Evolutionary conservation across 2,113 vertebrate genomes (phyloP), one percentile per base, ranked within the genome.

Genomic region (Cinclus cinclus): DNA sequence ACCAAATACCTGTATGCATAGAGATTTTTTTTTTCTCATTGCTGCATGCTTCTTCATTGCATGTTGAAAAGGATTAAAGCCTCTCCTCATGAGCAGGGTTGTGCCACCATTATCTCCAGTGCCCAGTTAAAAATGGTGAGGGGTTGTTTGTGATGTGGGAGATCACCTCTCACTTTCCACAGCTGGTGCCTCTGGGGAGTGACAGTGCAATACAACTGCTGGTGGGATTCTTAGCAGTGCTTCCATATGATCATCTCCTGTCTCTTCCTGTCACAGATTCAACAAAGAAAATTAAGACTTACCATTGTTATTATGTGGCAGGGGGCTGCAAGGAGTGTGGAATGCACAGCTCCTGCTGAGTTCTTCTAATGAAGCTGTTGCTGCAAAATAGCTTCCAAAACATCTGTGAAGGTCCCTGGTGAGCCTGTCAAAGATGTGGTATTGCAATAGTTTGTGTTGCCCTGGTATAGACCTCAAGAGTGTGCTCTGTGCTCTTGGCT

Each of bases 1-100:
- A 93, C 75, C 87, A 92, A 96, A 96, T 95, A 91, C 83, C 90
- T 88, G 64, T 56, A 49, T 85, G 39, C 59, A 41, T 11, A 31
- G 50, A 83, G 30, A 47, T 52, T 91, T 89, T 78, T 90, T 42
- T 16, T 41, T 85, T 69, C 63, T 91, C 47, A 5, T 47, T 88
- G 78, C 88, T 95, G 67, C 44, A 4, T 44, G 60, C 10, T 90
- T 20, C 21, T 24, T 88, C 65, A 64, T 21, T 86, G 16, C 35
- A 27, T 15, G 18, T 58, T 56, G 49, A 19, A 74, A 95, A 92
- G 31, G 44, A 94, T 73, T 74, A 81, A 89, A 94, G 64, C 15
- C 76, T 71, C 63, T 80, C 28, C 74, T 79, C 0, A 0, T 47
- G 21, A 79, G 31, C 31, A 84, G 68, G 42, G 25, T 13, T 65